These are phyloP conservation scores for Cryptotermes secundus DNA, from an alignment of 1,140 invertebrate species.

Conservation along the genomic window DNA sequence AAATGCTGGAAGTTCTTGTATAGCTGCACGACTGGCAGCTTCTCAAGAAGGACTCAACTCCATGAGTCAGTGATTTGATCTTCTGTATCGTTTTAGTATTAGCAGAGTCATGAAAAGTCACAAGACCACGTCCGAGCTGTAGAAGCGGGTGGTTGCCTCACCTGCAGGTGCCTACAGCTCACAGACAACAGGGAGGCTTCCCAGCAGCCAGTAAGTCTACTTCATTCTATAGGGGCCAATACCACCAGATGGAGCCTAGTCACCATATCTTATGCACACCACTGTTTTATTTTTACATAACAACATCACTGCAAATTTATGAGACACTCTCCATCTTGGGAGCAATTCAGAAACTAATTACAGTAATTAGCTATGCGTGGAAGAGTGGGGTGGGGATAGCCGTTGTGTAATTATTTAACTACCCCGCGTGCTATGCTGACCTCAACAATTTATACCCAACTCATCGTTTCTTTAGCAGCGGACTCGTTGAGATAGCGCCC, in stretches of 20 bases:
- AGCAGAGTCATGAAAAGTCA: no score
- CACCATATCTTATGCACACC: not conserved
- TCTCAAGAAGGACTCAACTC: no score
- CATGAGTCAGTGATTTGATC: no score
- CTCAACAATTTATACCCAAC: not conserved
- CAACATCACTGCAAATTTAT: not conserved
- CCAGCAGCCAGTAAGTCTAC: not conserved
- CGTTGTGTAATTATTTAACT: constrained; percentile 18
- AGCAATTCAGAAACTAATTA: constrained; percentile 20
- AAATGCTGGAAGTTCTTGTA: no score
- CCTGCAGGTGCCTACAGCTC: no score
- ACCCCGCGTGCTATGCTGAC: not conserved
- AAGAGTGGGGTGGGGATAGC: not conserved
- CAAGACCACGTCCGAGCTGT: no score
- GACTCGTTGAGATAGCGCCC: not conserved
- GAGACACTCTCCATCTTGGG: not conserved
- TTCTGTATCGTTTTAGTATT: no score
- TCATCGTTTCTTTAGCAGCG: not conserved
- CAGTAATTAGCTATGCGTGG: constrained; percentile 6
- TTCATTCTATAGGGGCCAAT: not conserved
- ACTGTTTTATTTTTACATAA: constrained; percentile 16
- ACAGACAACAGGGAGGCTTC: not conserved
- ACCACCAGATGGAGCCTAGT: constrained; percentile 7
- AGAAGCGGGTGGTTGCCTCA: no score
- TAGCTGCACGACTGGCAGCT: no score